Evolutionary conservation across 2,797 vertebrate genomes (phyloP), one percentile per base, ranked within the genome.

Genomic region (Cyclura pinguis): DNA sequence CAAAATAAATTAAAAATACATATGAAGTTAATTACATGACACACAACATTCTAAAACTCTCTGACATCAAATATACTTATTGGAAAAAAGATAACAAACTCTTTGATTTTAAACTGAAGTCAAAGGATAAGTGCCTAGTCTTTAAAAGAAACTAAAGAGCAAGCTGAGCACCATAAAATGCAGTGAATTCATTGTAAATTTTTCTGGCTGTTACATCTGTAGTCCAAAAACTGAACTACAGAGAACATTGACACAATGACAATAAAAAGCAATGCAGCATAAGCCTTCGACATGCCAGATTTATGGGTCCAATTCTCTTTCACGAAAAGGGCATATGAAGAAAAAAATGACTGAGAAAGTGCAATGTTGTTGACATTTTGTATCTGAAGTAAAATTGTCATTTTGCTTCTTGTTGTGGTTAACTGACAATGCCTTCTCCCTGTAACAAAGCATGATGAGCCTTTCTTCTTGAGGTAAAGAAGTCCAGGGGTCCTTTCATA

Each of bases 231-330:
- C 81, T 91, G 32, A 97, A 94, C 95, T 95, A 94, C 95, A 95
- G 95, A 97, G 95, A 93, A 96, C 92, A 96, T 92, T 94, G 95
- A 96, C 95, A 96, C 95, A 96, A 95, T 95, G 96, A 96, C 95
- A 97, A 96, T 95, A 97, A 97, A 91, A 97, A 96, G 89, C 94
- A 95, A 92, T 16, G 69, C 91, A 95, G 95, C 52, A 0, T 91
- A 96, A 95, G 92, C 93, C 91, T 86, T 93, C 87, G 69, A 85
- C 87, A 89, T 89, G 90, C 72, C 91, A 95, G 95, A 96, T 97
- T 97, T 96, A 97, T 96, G 93, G 94, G 87, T 84, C 93, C 55
- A 73, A 88, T 93, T 95, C 90, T 93, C 87, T 93, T 96, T 90
- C 74, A 82, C 85, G 85, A 96, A 97, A 96, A 93, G 91, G 91